A percentile compares a stretch with the other conserved stretches of the same genome.
phyloP scores from a whole-genome alignment of 2,113 vertebrate genomes.

The Misgurnus mizolepis region DNA sequence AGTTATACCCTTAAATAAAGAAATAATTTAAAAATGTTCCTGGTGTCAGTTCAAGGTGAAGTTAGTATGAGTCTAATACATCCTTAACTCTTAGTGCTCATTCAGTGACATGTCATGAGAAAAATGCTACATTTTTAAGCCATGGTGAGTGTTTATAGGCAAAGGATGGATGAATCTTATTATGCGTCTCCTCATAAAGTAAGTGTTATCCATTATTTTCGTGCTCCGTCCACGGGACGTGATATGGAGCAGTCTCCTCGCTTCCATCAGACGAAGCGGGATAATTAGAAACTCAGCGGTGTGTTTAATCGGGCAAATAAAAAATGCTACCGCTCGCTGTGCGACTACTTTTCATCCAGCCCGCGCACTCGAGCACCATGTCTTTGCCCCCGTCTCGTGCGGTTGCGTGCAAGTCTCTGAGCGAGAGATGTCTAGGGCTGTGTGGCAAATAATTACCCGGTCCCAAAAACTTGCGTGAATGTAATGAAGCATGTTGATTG shows the following conservation, averaged over 20 bases:
- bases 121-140: slow-evolving; percentile 38
- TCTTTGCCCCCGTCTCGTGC: slow-evolving; percentile 10
- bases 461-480: slow-evolving; percentile 8
- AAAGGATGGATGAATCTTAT: slow-evolving; percentile 52
- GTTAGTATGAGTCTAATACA: slow-evolving; percentile 20
- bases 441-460: slow-evolving; percentile 5
- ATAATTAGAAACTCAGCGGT: slow-evolving; percentile 62
- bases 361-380: not conserved
- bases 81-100: slow-evolving; percentile 8
- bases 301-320: slow-evolving; percentile 61
- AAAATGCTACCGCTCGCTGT: slow-evolving; percentile 47
- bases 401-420: not conserved
- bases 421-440: not conserved
- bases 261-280: slow-evolving; percentile 57
- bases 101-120: slow-evolving; percentile 37
- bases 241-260: slow-evolving; percentile 41
- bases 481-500: slow-evolving; percentile 36
- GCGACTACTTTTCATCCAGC: slow-evolving; percentile 24
- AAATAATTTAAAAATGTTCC: not conserved
- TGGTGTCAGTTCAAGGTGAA: slow-evolving; percentile 37
- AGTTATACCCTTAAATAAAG: slow-evolving; percentile 14
- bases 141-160: slow-evolving; percentile 43
- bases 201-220: slow-evolving; percentile 57
- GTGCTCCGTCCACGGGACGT: slow-evolving; percentile 44
- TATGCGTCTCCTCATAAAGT: slow-evolving; percentile 51